Percentiles rank a stretch among this genome's conserved stretches.
Evolutionary conservation across 2,888 invertebrate species (phyloP).

Genomic region (Sepiola atlantica): DNA sequence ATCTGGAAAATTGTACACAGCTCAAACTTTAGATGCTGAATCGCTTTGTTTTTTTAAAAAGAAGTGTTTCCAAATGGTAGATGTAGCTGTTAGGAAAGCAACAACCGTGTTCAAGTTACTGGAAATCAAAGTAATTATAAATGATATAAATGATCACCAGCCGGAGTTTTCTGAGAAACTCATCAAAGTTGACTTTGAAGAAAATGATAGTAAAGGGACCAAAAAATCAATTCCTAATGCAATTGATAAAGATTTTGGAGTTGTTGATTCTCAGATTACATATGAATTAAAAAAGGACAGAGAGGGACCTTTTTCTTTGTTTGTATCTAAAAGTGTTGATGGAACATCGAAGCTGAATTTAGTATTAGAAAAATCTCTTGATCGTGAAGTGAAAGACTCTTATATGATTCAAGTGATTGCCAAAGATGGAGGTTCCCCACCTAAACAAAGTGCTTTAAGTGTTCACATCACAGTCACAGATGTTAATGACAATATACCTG

Average conservation of each 20-base stretch:
- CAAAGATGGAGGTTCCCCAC: neutral
- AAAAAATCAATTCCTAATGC: conserved; percentile 32
- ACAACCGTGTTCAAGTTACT: neutral
- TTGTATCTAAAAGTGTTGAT: neutral
- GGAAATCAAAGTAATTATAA: neutral
- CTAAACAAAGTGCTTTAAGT: neutral
- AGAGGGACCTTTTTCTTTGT: neutral
- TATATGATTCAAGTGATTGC: conserved; percentile 22
- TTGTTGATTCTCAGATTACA: neutral
- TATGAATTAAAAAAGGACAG: neutral
- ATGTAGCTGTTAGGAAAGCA: neutral
- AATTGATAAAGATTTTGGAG: neutral
- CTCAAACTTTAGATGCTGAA: conserved; percentile 21
- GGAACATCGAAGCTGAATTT: neutral
- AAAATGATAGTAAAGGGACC: conserved; percentile 32
- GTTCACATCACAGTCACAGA: neutral
- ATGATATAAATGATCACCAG: neutral
- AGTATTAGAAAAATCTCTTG: conserved; percentile 8
- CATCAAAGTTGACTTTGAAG: conserved; percentile 32
- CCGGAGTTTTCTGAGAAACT: neutral
- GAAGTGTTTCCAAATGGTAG: neutral
- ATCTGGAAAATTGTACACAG: neutral
- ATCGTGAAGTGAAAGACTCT: neutral
- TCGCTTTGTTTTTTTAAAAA: conserved; percentile 13
- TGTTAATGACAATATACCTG: neutral